Percentiles rank a stretch among this genome's conserved stretches.
Conservation (phyloP, 2,888 invertebrate genomes). For the Laothoe populi region DNA sequence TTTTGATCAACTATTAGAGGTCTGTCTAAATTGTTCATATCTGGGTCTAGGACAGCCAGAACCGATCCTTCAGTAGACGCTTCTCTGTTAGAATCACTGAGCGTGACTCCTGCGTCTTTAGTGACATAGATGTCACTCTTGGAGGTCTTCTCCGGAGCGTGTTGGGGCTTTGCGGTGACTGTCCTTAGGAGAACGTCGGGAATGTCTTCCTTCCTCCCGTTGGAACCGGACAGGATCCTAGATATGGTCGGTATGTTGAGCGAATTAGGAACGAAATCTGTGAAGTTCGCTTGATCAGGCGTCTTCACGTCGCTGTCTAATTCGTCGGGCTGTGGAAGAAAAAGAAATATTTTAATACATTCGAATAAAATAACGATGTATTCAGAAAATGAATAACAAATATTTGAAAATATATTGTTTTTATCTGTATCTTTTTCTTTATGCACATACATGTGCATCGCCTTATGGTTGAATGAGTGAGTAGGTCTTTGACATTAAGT, state of each 20-base stretch:
- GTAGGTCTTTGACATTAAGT: too few relatives aligned
- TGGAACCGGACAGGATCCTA: conserved; percentile 93
- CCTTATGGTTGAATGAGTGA: too few relatives aligned
- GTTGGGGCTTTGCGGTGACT: conserved; percentile 85
- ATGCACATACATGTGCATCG: too few relatives aligned
- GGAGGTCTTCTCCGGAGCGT: conserved; percentile 73
- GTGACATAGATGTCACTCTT: conserved; percentile 74
- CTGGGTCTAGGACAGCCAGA: conserved; percentile 78
- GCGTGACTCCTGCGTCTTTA: conserved; percentile 76
- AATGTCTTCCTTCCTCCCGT: conserved; percentile 92
- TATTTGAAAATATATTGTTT: too few relatives aligned
- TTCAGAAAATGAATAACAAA: too few relatives aligned
- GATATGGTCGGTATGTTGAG: conserved; percentile 93
- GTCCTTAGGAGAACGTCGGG: conserved; percentile 90
- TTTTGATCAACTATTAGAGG: conserved; percentile 77
- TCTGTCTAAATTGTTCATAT: conserved; percentile 82
- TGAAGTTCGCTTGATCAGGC: conserved; percentile 80
- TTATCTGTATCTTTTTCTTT: too few relatives aligned
- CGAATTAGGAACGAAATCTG: conserved; percentile 87
- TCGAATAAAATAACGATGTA: conserved; percentile 3
- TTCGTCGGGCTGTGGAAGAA: conserved; percentile 71
- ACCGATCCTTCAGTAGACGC: conserved; percentile 78
- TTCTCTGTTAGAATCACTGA: conserved; percentile 73
- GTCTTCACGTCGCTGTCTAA: conserved; percentile 73
- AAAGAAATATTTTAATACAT: conserved; percentile 29